Conservation (phyloP, 1,140 invertebrate species). For the Drosophila ficusphila region DNA sequence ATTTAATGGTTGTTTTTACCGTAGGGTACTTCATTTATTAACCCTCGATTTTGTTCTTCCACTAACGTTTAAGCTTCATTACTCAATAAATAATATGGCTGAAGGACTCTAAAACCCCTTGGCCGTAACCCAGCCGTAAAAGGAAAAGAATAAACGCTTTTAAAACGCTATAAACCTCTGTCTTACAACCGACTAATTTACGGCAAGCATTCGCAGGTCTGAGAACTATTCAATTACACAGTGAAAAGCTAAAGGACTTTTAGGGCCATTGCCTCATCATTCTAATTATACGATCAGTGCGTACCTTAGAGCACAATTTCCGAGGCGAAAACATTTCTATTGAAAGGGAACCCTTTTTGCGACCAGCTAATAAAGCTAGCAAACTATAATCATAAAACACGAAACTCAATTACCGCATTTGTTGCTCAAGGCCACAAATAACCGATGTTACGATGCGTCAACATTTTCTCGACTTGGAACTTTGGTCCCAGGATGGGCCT, state of each 20-base stretch:
- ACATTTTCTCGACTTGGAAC: constrained; percentile 55
- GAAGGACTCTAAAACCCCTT: neutral
- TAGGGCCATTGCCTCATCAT: constrained; percentile 34
- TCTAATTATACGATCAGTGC: constrained; percentile 50
- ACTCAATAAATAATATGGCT: constrained; percentile 19
- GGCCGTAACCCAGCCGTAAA: constrained; percentile 11
- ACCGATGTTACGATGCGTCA: constrained; percentile 80
- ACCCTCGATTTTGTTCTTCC: neutral
- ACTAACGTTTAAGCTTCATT: neutral
- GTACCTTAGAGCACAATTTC: constrained; percentile 11
- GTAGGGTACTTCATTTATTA: neutral
- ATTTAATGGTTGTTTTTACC: too few species aligned
- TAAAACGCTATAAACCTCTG: neutral
- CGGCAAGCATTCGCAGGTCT: constrained; percentile 5
- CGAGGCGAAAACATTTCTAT: constrained; percentile 33
- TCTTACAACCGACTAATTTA: constrained; percentile 29
- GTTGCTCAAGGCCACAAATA: constrained; percentile 81
- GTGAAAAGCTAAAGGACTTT: constrained; percentile 17
- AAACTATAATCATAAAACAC: constrained; percentile 74
- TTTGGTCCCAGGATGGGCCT: constrained; percentile 9
- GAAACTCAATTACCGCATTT: constrained; percentile 82
- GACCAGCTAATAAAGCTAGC: constrained; percentile 43
- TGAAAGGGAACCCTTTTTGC: constrained; percentile 1
- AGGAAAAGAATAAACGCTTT: constrained; percentile 13
- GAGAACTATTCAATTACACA: constrained; percentile 42